These are phyloP conservation scores for Standfussiana lucernea DNA, from an alignment of 2,888 invertebrate genomes.

Conservation along the genomic window DNA sequence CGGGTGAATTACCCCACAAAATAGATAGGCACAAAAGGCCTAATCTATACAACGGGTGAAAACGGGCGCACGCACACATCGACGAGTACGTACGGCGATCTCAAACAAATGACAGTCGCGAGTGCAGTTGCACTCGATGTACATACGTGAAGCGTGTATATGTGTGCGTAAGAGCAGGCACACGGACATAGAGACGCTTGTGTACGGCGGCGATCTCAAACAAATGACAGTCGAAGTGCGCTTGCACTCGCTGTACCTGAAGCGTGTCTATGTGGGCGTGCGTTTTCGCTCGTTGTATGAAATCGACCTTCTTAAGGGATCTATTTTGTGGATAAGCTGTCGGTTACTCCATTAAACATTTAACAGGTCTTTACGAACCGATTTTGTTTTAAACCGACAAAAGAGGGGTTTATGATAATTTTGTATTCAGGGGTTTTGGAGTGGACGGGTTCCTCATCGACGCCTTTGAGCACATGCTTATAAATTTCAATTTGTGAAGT, in stretches of 20 bases:
- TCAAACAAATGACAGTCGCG: neutral
- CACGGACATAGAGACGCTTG: neutral
- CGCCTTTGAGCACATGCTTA: neutral
- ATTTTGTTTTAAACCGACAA: conserved; percentile 52
- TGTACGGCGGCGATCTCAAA: neutral
- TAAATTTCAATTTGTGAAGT: neutral
- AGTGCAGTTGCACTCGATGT: no score
- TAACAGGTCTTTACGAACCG: conserved; percentile 49
- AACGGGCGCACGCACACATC: neutral
- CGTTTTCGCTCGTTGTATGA: no score
- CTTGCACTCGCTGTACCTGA: neutral
- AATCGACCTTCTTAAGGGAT: neutral
- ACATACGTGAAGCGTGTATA: neutral
- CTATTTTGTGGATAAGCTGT: conserved; percentile 17
- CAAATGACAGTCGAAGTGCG: neutral
- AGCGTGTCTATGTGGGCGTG: neutral
- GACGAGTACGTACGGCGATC: no score
- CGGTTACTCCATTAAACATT: conserved; percentile 56
- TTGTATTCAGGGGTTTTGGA: neutral
- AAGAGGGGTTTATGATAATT: conserved; percentile 48
- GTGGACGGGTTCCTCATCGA: conserved; percentile 4
- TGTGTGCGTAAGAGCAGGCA: neutral
- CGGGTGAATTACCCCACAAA: conserved; percentile 45
- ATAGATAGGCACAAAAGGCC: conserved; percentile 5
- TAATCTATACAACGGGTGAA: fast-evolving